phyloP scores from a whole-genome alignment of 1,140 invertebrate genomes.

The Pseudomyrmex flavicornis region DNA sequence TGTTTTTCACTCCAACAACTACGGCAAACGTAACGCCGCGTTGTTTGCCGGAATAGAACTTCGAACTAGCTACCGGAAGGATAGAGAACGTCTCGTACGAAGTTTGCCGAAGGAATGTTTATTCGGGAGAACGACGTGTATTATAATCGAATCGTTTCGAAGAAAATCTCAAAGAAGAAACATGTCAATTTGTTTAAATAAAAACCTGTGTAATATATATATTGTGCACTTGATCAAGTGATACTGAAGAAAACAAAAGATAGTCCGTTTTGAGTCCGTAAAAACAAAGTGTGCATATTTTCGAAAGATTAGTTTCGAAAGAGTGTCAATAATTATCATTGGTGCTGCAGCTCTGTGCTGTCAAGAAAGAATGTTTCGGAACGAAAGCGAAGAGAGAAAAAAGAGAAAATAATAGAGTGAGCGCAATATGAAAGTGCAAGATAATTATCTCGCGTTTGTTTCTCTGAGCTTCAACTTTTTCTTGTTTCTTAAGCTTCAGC shows the following conservation, averaged over 20 bases:
- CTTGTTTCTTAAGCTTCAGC: not conserved
- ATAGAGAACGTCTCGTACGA: constrained; percentile 49
- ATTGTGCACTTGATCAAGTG: not conserved
- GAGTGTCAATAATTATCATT: constrained; percentile 35
- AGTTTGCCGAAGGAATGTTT: constrained; percentile 46
- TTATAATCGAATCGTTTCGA: constrained; percentile 39
- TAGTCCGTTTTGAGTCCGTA: too few species aligned
- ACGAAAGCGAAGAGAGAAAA: not conserved
- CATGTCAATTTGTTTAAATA: too few species aligned
- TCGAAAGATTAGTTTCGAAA: not conserved
- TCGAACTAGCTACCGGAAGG: constrained; percentile 50
- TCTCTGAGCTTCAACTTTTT: not conserved
- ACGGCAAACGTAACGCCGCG: constrained; percentile 64
- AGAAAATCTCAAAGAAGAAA: not conserved
- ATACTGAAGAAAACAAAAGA: too few species aligned
- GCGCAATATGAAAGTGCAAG: not conserved
- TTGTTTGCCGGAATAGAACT: constrained; percentile 59
- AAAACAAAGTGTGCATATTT: too few species aligned
- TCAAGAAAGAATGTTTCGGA: constrained; percentile 8
- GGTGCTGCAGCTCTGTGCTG: not conserved
- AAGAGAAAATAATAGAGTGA: not conserved
- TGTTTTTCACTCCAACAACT: constrained; percentile 68
- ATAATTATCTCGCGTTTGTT: constrained; percentile 31
- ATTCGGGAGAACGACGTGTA: constrained; percentile 27
- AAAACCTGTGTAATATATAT: too few species aligned